Percentiles rank a stretch among this genome's conserved stretches.
Evolutionary conservation across 2,888 invertebrate species (phyloP).

Genomic region (Catocala fraxini): DNA sequence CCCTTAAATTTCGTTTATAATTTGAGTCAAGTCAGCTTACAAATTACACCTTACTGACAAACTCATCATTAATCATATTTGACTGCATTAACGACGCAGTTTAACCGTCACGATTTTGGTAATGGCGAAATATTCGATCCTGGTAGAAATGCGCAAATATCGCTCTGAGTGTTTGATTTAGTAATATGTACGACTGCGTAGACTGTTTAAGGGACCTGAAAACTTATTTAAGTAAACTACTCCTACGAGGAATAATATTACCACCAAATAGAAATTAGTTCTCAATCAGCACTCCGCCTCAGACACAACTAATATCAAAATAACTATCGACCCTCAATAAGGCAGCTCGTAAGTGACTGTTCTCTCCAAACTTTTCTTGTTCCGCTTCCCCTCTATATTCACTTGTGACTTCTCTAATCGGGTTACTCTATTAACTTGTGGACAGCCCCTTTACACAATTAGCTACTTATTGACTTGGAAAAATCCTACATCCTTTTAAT

Average conservation of each 20-base stretch:
- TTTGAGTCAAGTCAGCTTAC: no score
- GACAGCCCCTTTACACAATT: constrained; percentile 79
- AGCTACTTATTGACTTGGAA: constrained; percentile 72
- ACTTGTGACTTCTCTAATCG: constrained; percentile 73
- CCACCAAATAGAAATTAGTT: constrained; percentile 38
- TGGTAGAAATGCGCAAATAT: not conserved
- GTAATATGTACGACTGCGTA: no score
- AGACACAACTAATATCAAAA: constrained; percentile 39
- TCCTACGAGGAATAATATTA: not conserved
- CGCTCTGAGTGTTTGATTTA: not conserved
- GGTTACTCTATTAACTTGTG: constrained; percentile 78
- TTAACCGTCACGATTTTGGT: no score
- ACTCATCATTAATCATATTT: no score
- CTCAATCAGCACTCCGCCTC: constrained; percentile 29
- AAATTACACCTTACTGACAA: no score
- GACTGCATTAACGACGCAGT: no score
- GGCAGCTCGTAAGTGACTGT: constrained; percentile 45
- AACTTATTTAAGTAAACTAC: constrained; percentile 1
- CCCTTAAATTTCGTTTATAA: no score
- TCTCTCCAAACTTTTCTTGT: constrained; percentile 59
- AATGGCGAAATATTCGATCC: no score
- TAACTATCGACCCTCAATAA: constrained; percentile 41
- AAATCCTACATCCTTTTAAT: constrained; percentile 55
- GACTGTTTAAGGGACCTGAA: no score
- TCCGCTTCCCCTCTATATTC: constrained; percentile 68